Evolutionary conservation across 37 sponge, comb jelly and placozoan genomes (phyloP), one percentile per base, ranked within the genome.

Genomic region (Ephydatia muelleri): DNA sequence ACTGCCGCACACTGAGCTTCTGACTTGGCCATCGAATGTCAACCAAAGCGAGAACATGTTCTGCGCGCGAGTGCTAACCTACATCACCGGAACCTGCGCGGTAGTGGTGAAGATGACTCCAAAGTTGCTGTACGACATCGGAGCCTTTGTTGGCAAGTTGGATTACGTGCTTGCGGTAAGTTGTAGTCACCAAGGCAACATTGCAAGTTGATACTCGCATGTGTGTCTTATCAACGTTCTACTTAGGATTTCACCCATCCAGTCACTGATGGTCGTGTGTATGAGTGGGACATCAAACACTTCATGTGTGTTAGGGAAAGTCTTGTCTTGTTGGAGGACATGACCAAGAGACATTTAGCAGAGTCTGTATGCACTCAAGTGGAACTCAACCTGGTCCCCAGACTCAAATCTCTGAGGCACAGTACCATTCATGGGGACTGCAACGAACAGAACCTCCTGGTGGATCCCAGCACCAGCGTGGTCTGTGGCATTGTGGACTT

Each of bases 401-500:
- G 77, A 64, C 48, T 88, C 21, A 40, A 72, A 32, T 40, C 30
- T 26, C 69, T 88, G 27, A 88, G 48, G 38, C 43, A 33, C 34
- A 72, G 79, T 72, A 43, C 73, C 0, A 57, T 88, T 30, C 88
- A 88, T 57, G 78, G 72, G 11, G 88, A 88, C 75, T 37, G 38
- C 9, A 83, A 88, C 72, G 77, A 84, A 22, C 38, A 73, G 31
- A 88, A 88, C 40, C 38, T 88, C 27, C 22, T 88, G 40, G 30
- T 25, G 25, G n/a, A 75, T 1, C 26, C 36, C n/a, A 69, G 72
- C 40, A 39, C 21, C 29, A 78, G 66, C 38, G 25, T 38, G 14
- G 5, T 88, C 16, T 72, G 39, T 34, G 83, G 83, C 4, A 19
- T 83, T 25, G 83, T 88, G 0, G 88, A 88, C 30, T 83, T 83